Base-by-base conservation (phyloP, 2,113 vertebrate species). In the Macquaria australasica region DNA sequence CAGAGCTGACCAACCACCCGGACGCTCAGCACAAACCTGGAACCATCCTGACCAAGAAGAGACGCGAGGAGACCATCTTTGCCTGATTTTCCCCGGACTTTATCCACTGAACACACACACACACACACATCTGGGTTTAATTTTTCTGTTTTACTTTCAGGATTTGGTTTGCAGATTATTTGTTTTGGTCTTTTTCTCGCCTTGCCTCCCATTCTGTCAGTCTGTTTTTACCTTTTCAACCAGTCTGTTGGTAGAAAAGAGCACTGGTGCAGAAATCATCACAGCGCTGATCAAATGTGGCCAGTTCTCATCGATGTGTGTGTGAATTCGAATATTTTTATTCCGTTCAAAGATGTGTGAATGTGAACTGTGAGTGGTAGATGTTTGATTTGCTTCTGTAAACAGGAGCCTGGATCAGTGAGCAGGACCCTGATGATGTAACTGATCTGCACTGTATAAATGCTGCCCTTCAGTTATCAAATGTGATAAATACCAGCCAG, bases 31-130 rank as follows among this genome's bases (percentile, higher is more conserved):
- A 99, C 96, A 99, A 99, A 41, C 98, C 98, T 0, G 98, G 98
- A 88, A 99, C 98, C 88, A 99, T 99, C 95, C 97, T 99, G 85
- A 99, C 98, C 93, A 99, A 99, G 96, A 99, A 99, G 95, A 96
- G 98, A 14, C 95, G 98, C 28, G 98, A 99, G 89, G 98, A 99
- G 93, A 99, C 98, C 81, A 99, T 99, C 93, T 99, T 99, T 10
- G 98, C 98, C n/a, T 99, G 94, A 98, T 78, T 34, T 8, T 12
- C 2, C 11, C 5, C 0, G 16, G 4, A 72, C 77, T 60, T 56
- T 53, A n/a, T 66, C 25, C 21, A 1, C n/a, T 60, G 3, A 67
- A 41, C 55, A 72, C 28, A 63, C 58, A 39, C 48, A 72, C n/a
- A 58, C 58, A 31, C 55, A 72, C 28, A n/a, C 43, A 73, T 18